Evolutionary conservation across 2,888 invertebrate genomes (phyloP).

Genomic region (Erebia palarica): DNA sequence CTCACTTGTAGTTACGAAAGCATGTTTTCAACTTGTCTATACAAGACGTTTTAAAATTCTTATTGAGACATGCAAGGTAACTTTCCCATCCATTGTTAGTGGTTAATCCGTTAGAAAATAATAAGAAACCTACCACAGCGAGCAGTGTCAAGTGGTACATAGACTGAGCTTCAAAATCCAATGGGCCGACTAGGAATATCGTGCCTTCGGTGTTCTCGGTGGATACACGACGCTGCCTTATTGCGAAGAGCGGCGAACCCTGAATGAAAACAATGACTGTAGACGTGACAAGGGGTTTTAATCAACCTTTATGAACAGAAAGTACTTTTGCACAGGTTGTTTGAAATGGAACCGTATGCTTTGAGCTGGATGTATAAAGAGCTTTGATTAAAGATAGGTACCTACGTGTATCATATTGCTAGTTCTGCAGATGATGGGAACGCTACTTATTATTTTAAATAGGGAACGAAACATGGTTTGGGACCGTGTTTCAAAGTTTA

Average conservation of each 20-base stretch:
- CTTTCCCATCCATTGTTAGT: not conserved
- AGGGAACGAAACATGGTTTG: not conserved
- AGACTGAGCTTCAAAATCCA: constrained; percentile 95
- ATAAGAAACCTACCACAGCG: constrained; percentile 88
- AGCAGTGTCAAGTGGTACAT: constrained; percentile 94
- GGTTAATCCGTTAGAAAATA: constrained; percentile 4
- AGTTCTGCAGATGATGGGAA: not conserved
- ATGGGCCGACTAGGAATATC: constrained; percentile 87
- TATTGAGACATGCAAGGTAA: not conserved
- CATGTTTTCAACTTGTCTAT: not conserved
- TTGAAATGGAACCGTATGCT: constrained; percentile 27
- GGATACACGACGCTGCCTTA: constrained; percentile 88
- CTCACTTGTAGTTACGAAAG: too few relatives aligned
- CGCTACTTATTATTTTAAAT: not conserved
- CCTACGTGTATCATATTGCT: not conserved
- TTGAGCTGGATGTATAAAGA: constrained; percentile 17
- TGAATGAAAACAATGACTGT: constrained; percentile 55
- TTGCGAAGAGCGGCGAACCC: constrained; percentile 89
- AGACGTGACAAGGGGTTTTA: constrained; percentile 37
- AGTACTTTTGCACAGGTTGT: constrained; percentile 34
- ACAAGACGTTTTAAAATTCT: not conserved
- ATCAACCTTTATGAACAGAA: constrained; percentile 36
- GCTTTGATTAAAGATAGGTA: constrained; percentile 24
- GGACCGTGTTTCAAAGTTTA: not conserved
- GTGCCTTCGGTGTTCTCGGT: constrained; percentile 91